Evolutionary conservation across 2,888 invertebrate species (phyloP).

Genomic region (Spatulosminthurus flaviceps): DNA sequence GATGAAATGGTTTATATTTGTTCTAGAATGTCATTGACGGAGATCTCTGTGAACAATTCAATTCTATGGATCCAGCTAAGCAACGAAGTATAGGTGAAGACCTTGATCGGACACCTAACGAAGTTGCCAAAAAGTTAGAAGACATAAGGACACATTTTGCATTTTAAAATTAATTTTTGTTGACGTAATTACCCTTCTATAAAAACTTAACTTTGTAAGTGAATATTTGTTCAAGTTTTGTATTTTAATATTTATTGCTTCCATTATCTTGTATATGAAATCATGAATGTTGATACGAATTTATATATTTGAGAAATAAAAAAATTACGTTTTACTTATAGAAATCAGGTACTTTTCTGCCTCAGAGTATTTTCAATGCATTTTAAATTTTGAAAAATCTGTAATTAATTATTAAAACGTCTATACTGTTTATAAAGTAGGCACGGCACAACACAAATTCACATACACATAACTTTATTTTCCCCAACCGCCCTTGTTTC

Average conservation of each 20-base stretch:
- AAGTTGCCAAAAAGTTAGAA: slow-evolving; percentile 98
- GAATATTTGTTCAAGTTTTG: slow-evolving; percentile 26
- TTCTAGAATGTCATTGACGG: slow-evolving; percentile 95
- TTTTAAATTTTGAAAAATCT: too few relatives aligned
- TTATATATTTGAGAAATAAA: slow-evolving; percentile 11
- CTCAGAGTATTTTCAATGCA: too few relatives aligned
- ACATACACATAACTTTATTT: too few relatives aligned
- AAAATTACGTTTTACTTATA: not conserved
- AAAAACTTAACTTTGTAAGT: not conserved
- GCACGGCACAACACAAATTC: too few relatives aligned
- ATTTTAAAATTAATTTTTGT: slow-evolving; percentile 74
- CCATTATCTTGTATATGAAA: not conserved
- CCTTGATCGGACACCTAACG: slow-evolving; percentile 92
- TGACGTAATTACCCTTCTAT: slow-evolving; percentile 9
- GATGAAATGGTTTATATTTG: too few relatives aligned
- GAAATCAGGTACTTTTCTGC: too few relatives aligned
- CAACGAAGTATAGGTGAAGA: slow-evolving; percentile 96
- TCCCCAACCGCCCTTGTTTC: too few relatives aligned
- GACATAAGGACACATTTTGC: slow-evolving; percentile 98
- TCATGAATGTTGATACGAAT: slow-evolving; percentile 4
- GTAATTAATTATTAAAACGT: too few relatives aligned
- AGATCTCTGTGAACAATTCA: slow-evolving; percentile 98
- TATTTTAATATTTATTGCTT: slow-evolving; percentile 26
- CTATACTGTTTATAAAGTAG: too few relatives aligned
- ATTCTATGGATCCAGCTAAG: slow-evolving; percentile 90